Conservation (phyloP, 2,888 invertebrate species). For the Ischnura elegans region DNA sequence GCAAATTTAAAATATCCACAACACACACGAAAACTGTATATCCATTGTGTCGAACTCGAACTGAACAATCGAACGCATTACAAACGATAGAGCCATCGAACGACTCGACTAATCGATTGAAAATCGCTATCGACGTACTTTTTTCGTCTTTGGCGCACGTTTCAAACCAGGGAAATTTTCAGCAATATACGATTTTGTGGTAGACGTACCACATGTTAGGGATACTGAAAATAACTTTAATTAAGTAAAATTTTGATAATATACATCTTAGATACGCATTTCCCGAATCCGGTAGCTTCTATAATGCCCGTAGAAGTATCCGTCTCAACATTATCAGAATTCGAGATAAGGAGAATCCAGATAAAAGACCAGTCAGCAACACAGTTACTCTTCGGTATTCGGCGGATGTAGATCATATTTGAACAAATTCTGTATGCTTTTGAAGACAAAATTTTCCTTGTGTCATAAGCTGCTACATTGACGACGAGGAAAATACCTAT, state of each 20-base stretch:
- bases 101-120: background rate
- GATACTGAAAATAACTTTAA: no score
- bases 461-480: background rate
- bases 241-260: no score
- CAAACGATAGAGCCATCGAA: no score
- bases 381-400: background rate
- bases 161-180: background rate
- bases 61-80: background rate
- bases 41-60: slow-evolving; percentile 40
- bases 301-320: background rate
- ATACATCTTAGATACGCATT: background rate
- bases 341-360: background rate
- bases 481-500: background rate
- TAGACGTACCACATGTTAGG: no score
- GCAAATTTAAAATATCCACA: background rate
- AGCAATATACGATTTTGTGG: no score
- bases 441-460: background rate
- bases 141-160: slow-evolving; percentile 19
- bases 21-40: slow-evolving; percentile 6
- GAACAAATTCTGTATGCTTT: background rate
- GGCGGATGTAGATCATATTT: background rate
- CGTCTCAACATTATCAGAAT: background rate
- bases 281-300: background rate
- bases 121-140: background rate
- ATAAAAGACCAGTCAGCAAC: background rate